Conservation (phyloP, 2,113 vertebrate genomes). For the Tonatia bakeri region DNA sequence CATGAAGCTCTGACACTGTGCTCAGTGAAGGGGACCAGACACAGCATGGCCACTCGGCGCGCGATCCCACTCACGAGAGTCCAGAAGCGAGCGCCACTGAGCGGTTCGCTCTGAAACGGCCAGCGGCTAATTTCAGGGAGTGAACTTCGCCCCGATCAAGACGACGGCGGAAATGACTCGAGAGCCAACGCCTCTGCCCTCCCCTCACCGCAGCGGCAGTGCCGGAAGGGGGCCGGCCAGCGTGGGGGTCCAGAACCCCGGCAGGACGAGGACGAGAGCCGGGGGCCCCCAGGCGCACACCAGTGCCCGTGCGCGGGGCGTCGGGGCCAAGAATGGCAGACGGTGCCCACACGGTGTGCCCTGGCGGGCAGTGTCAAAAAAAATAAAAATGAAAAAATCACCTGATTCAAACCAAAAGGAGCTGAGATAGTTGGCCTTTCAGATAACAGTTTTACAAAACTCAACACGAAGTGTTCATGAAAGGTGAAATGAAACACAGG, state of each 20-base stretch:
- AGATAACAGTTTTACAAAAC: not conserved
- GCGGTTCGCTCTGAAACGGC: not conserved
- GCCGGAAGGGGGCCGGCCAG: not conserved
- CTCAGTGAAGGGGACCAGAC: not conserved
- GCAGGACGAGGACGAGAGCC: not conserved
- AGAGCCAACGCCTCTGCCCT: not conserved
- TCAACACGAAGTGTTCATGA: no score
- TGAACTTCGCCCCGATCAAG: not conserved
- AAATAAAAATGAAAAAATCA: not conserved
- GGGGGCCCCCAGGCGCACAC: no score
- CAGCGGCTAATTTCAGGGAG: not conserved
- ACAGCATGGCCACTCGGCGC: not conserved
- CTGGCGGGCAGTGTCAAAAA: not conserved
- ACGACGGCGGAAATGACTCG: not conserved
- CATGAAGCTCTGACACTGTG: accelerated
- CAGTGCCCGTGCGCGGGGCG: no score
- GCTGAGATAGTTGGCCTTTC: not conserved
- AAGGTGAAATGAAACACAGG: no score
- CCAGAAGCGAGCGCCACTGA: not conserved
- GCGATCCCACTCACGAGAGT: accelerated
- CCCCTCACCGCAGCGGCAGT: not conserved
- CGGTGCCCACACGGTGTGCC: not conserved
- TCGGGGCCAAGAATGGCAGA: not conserved
- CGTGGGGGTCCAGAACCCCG: not conserved
- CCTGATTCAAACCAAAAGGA: not conserved